phyloP scores from a whole-genome alignment of 1,140 invertebrate genomes.

The Drosophila tani region DNA sequence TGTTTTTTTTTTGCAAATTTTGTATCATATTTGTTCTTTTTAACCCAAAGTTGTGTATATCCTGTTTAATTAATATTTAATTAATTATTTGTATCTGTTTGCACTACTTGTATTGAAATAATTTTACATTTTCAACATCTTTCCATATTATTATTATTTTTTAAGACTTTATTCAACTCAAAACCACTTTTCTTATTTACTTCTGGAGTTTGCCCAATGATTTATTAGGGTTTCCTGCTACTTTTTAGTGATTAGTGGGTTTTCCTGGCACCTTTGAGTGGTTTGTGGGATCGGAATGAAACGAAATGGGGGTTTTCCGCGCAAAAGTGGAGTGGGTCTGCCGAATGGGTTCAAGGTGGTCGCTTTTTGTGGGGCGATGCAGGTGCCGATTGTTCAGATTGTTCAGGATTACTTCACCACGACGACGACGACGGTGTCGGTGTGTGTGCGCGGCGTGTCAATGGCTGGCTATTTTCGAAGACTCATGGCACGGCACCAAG shows the following conservation, averaged over 20 bases:
- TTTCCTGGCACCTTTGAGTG: not conserved
- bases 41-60: too few species aligned
- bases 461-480: slow-evolving; percentile 81
- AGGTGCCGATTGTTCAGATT: slow-evolving; percentile 20
- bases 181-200: not conserved
- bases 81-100: too few species aligned
- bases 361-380: slow-evolving; percentile 11
- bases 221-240: not conserved
- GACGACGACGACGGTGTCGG: slow-evolving; percentile 13
- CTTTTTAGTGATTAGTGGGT: not conserved
- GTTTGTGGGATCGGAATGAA: not conserved
- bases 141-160: not conserved
- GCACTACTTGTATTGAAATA: not conserved
- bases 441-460: slow-evolving; percentile 52
- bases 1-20: not conserved
- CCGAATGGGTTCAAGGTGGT: slow-evolving; percentile 46
- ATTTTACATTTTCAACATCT: not conserved
- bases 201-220: not conserved
- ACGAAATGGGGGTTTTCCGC: slow-evolving; percentile 5
- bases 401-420: slow-evolving; percentile 43
- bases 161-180: not conserved
- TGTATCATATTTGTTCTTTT: too few species aligned
- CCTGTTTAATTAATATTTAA: too few species aligned
- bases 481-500: slow-evolving; percentile 77
- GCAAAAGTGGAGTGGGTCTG: slow-evolving; percentile 19